A percentile compares a stretch with the other conserved stretches of the same genome.
Conservation (phyloP, 1,140 invertebrate species). For the Metaphire vulgaris region DNA sequence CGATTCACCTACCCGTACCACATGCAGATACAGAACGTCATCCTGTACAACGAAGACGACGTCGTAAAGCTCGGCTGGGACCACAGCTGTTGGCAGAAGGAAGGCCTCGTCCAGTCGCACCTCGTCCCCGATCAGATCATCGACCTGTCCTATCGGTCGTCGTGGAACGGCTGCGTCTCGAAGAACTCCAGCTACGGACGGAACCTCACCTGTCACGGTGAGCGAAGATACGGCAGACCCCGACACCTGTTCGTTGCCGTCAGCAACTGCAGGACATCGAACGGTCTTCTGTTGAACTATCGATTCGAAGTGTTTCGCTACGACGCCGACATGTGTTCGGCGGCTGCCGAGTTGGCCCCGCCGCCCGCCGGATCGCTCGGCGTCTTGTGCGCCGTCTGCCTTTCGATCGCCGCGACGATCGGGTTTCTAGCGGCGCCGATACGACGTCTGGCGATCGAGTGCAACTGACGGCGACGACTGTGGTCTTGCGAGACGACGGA, state of each 20-base stretch:
- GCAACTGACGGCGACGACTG: too few species aligned
- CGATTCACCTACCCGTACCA: slow-evolving; percentile 16
- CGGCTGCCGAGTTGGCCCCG: too few species aligned
- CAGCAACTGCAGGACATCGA: slow-evolving; percentile 19
- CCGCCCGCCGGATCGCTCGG: too few species aligned
- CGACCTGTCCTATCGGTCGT: slow-evolving; percentile 3
- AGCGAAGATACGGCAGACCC: slow-evolving; percentile 3
- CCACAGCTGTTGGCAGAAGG: slow-evolving; percentile 22
- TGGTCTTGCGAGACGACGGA: too few species aligned
- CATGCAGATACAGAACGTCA: slow-evolving; percentile 16
- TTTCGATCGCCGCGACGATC: too few species aligned
- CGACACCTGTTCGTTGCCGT: slow-evolving; percentile 11
- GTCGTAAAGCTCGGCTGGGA: background rate
- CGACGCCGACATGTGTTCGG: slow-evolving; percentile 8
- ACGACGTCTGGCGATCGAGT: too few species aligned
- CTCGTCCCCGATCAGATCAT: slow-evolving; percentile 12
- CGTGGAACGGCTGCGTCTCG: slow-evolving; percentile 25
- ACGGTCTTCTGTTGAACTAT: slow-evolving; percentile 19
- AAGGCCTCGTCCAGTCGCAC: slow-evolving; percentile 5
- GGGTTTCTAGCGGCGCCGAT: too few species aligned
- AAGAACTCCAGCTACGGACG: slow-evolving; percentile 1
- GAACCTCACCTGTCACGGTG: slow-evolving; percentile 1
- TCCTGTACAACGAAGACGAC: slow-evolving; percentile 23
- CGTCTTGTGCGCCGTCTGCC: too few species aligned
- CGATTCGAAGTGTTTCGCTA: slow-evolving; percentile 4